These are phyloP conservation scores for Dendropsophus ebraccatus DNA, from an alignment of 2,113 vertebrate genomes.

Conservation along the genomic window DNA sequence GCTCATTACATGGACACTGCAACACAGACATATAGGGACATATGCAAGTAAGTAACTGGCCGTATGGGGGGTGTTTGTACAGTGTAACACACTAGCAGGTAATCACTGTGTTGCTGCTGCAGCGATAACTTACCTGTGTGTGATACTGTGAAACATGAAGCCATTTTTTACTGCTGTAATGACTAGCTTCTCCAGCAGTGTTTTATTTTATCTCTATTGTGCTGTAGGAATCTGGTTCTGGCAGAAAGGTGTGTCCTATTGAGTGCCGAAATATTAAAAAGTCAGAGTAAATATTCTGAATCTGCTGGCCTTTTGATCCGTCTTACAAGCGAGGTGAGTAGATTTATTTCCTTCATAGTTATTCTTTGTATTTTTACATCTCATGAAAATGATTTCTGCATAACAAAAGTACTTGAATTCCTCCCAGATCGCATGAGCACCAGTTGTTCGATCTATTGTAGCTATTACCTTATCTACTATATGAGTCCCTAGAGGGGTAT, in stretches of 20 bases:
- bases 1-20: conserved; percentile 98
- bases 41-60: conserved; percentile 87
- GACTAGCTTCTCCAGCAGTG: neutral
- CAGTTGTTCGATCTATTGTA: too few species aligned
- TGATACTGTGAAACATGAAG: neutral
- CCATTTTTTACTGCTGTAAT: too few species aligned
- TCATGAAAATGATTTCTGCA: too few species aligned
- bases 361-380: too few species aligned
- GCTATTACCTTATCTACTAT: too few species aligned
- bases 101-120: too few species aligned
- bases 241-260: conserved; percentile 95
- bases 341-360: neutral
- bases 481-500: too few species aligned
- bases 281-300: conserved; percentile 94
- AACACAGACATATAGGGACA: conserved; percentile 94
- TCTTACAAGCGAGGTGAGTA: conserved; percentile 93
- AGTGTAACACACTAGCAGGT: too few species aligned
- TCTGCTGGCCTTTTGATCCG: conserved; percentile 95
- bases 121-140: neutral
- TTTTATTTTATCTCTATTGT: conserved; percentile 23
- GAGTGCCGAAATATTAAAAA: conserved; percentile 96
- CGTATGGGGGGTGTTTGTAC: neutral
- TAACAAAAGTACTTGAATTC: too few species aligned
- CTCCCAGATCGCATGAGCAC: too few species aligned
- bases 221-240: conserved; percentile 88